phyloP scores from a whole-genome alignment of 2,797 vertebrate genomes.

The Phylloscopus collybita region DNA sequence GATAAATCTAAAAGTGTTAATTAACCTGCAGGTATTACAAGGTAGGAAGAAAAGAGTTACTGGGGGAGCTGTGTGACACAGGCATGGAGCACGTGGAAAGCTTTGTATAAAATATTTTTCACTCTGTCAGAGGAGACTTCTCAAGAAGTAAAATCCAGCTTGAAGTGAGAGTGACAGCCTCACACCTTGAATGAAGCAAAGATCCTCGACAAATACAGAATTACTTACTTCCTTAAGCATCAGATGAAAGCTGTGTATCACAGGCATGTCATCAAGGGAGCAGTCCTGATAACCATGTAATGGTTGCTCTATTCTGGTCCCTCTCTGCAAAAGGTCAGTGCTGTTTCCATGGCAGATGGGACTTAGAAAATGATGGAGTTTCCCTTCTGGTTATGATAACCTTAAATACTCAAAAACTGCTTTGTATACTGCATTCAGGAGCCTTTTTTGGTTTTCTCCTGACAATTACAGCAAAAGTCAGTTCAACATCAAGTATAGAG shows the following conservation, averaged over 20 bases:
- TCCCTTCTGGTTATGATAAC: not conserved
- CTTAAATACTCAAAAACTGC: not conserved
- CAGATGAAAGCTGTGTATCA: not conserved
- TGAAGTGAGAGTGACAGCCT: not conserved
- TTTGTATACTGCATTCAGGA: not conserved
- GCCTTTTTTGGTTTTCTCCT: not conserved
- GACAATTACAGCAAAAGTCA: not conserved
- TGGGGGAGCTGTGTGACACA: not conserved
- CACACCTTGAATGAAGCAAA: not conserved
- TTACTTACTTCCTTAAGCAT: not conserved
- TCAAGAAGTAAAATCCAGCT: not conserved
- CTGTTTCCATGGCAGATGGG: not conserved
- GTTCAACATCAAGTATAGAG: not conserved
- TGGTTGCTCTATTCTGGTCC: not conserved
- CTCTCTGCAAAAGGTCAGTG: not conserved
- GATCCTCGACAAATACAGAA: not conserved
- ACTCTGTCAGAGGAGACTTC: not conserved
- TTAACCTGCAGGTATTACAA: not conserved
- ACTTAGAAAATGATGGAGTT: not conserved
- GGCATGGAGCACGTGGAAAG: fast-evolving
- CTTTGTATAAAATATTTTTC: not conserved
- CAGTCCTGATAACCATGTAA: not conserved
- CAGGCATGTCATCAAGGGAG: not conserved
- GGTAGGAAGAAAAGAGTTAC: not conserved
- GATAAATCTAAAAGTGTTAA: not conserved